These are phyloP conservation scores for Ptilonorhynchus violaceus DNA, from an alignment of 2,113 vertebrate species.

Conservation along the genomic window DNA sequence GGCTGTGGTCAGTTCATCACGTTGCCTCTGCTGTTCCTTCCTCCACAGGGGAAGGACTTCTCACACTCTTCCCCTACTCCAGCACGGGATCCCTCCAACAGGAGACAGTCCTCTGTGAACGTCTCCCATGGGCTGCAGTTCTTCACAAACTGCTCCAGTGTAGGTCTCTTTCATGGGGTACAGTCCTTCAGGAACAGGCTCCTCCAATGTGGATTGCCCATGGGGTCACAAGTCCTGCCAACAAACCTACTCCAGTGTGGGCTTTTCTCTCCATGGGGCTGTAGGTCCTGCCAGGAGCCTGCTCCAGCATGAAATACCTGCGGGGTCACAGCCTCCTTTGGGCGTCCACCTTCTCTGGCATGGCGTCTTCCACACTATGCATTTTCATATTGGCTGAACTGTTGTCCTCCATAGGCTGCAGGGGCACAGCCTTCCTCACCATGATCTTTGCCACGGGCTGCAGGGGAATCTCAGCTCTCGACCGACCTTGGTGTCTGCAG, in stretches of 20 bases:
- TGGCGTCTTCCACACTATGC: not conserved
- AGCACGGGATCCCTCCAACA: not conserved
- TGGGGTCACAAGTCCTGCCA: not conserved
- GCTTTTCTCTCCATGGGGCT: not conserved
- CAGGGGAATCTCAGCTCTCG: not conserved
- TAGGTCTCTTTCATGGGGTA: not conserved
- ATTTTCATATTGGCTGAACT: not conserved
- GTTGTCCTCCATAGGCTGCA: not conserved
- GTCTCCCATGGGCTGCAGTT: not conserved
- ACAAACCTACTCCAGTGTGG: not conserved
- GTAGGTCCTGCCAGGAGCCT: not conserved
- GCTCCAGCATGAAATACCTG: not conserved
- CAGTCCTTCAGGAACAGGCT: not conserved
- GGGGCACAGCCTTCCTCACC: not conserved
- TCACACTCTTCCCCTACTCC: not conserved
- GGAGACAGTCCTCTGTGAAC: not conserved
- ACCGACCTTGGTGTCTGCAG: not conserved
- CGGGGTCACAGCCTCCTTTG: not conserved
- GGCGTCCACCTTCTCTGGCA: not conserved
- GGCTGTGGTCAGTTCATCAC: not conserved
- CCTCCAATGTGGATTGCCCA: not conserved
- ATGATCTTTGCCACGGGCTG: accelerated
- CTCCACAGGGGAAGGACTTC: not conserved
- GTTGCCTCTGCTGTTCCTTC: not conserved
- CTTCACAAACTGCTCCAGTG: not conserved